Evolutionary conservation across 2,888 invertebrate species (phyloP).

Genomic region (Drosophila infuscata): DNA sequence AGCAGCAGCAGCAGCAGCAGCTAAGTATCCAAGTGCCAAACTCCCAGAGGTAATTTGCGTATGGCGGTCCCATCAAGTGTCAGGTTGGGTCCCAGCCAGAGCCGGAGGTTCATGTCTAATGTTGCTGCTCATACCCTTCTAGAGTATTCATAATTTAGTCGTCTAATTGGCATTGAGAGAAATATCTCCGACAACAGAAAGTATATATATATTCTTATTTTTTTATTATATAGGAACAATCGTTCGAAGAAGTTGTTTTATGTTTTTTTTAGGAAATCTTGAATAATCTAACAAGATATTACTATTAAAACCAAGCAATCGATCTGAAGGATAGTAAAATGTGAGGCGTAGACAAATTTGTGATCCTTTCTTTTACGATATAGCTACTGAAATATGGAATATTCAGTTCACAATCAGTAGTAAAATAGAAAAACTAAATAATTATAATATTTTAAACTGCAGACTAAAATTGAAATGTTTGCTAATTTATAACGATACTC

Average conservation of each 20-base stretch:
- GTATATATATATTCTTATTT: background rate
- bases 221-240: background rate
- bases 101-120: slow-evolving; percentile 59
- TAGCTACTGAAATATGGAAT: background rate
- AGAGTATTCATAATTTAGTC: background rate
- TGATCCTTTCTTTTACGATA: background rate
- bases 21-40: slow-evolving; percentile 17
- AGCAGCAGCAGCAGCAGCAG: background rate
- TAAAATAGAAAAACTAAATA: background rate
- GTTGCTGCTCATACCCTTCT: slow-evolving; percentile 1
- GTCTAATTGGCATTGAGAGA: background rate
- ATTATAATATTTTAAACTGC: background rate
- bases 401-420: background rate
- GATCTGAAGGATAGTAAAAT: background rate
- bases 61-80: slow-evolving; percentile 53
- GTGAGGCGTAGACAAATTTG: background rate
- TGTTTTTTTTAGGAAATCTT: background rate
- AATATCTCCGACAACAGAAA: background rate
- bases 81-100: slow-evolving; percentile 25
- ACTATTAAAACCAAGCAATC: background rate
- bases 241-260: background rate
- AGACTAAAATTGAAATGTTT: background rate
- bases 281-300: background rate
- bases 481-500: background rate
- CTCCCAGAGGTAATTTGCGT: slow-evolving; percentile 61